phyloP scores from a whole-genome alignment of 2,888 invertebrate species.

The Aromia moschata region DNA sequence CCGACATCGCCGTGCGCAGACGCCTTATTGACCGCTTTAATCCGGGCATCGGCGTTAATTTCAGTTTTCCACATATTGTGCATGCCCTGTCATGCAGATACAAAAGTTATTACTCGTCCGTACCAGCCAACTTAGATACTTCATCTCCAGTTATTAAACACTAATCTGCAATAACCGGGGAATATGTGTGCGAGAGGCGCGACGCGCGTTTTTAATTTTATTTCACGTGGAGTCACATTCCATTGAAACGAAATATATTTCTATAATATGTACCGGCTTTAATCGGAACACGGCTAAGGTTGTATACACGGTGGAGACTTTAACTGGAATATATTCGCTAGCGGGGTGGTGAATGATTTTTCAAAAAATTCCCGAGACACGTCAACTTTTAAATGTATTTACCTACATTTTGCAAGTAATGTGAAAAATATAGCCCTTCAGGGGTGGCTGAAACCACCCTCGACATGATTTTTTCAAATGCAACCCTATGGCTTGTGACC shows the following conservation, averaged over 20 bases:
- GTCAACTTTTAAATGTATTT: no score
- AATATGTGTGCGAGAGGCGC: conserved; percentile 39
- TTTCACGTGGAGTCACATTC: conserved; percentile 12
- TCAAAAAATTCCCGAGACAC: no score
- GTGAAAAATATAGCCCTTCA: no score
- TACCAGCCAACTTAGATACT: conserved; percentile 37
- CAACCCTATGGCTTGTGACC: no score
- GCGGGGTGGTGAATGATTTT: no score
- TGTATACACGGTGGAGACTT: no score
- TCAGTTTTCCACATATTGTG: conserved; percentile 22
- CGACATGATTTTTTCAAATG: no score
- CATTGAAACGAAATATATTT: conserved; percentile 23
- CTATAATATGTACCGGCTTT: conserved; percentile 26
- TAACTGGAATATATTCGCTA: no score
- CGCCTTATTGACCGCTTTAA: conserved; percentile 13
- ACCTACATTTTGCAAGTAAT: no score
- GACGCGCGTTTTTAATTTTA: conserved; percentile 32
- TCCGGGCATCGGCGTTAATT: conserved; percentile 10
- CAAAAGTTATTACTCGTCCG: conserved; percentile 44
- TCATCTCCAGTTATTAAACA: conserved; percentile 53
- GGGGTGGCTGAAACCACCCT: no score
- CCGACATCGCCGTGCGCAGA: no score
- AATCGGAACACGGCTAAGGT: conserved; percentile 13
- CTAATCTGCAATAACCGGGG: conserved; percentile 54
- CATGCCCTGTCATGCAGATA: conserved; percentile 20